Evolutionary conservation across 1,140 invertebrate species (phyloP).

Genomic region (Venustaconcha ellipsiformis): DNA sequence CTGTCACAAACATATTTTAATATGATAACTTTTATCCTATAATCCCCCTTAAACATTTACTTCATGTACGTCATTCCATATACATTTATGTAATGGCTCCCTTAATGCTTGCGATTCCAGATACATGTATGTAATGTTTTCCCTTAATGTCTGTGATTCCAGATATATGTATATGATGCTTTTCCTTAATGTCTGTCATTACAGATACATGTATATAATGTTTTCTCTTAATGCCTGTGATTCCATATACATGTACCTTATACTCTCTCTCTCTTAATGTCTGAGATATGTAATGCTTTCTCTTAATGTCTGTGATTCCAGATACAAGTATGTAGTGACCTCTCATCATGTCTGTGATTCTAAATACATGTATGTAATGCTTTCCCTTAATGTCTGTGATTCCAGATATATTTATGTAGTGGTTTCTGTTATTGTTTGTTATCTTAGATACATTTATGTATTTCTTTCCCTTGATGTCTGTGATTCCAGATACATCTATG

Average conservation of each 20-base stretch:
- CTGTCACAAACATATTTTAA: too few relatives aligned
- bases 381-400: not conserved
- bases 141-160: not conserved
- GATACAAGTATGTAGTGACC: not conserved
- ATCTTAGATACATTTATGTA: not conserved
- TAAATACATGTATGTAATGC: not conserved
- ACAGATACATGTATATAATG: too few relatives aligned
- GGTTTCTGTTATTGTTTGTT: too few relatives aligned
- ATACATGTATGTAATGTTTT: not conserved
- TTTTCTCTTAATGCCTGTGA: too few relatives aligned
- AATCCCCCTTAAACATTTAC: too few relatives aligned
- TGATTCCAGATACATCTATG: conserved; percentile 2
- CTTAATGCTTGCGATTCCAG: not conserved
- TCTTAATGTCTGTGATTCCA: not conserved
- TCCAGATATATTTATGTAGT: not conserved
- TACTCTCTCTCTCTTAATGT: too few relatives aligned
- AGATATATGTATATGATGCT: not conserved
- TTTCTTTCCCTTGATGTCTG: not conserved
- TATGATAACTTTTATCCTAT: too few relatives aligned
- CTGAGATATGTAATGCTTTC: too few relatives aligned
- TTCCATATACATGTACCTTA: too few relatives aligned
- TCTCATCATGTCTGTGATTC: too few relatives aligned
- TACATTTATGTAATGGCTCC: not conserved
- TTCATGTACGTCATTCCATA: too few relatives aligned
- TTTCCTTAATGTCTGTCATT: not conserved